Conservation (phyloP, 2,888 invertebrate genomes). For the Nematopogon swammerdamellus region DNA sequence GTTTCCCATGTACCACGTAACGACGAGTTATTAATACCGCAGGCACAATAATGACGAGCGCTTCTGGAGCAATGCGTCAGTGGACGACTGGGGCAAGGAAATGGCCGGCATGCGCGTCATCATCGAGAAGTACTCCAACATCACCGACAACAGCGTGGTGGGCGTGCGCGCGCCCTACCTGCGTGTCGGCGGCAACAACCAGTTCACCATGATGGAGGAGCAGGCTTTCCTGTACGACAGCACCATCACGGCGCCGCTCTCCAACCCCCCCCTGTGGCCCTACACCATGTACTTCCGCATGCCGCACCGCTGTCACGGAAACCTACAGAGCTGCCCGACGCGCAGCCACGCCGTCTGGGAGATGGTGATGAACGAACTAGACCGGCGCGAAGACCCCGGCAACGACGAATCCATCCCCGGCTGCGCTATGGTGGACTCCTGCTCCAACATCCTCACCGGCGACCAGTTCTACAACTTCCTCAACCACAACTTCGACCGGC, state of each 20-base stretch:
- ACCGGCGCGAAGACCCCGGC: constrained; percentile 85
- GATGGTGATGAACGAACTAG: constrained; percentile 93
- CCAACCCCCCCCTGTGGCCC: constrained; percentile 93
- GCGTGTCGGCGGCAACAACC: constrained; percentile 91
- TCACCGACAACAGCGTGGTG: constrained; percentile 88
- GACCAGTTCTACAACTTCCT: constrained; percentile 94
- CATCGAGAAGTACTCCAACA: constrained; percentile 84
- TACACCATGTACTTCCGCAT: constrained; percentile 98
- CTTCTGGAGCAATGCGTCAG: constrained; percentile 91
- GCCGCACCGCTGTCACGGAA: constrained; percentile 92
- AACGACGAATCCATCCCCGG: constrained; percentile 89
- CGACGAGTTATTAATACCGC: too few relatives aligned
- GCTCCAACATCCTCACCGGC: constrained; percentile 87
- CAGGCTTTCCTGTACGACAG: constrained; percentile 94
- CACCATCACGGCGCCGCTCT: constrained; percentile 88
- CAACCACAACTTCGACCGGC: constrained; percentile 90
- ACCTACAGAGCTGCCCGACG: constrained; percentile 87
- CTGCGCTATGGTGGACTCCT: constrained; percentile 93
- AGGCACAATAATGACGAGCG: constrained; percentile 89
- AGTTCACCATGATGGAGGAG: constrained; percentile 97
- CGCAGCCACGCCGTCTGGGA: constrained; percentile 94
- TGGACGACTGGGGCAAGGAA: constrained; percentile 92
- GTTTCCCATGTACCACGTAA: too few relatives aligned
- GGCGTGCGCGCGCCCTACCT: constrained; percentile 89
- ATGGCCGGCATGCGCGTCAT: constrained; percentile 94